Conservation (phyloP, 2,113 vertebrate species). For the Athene cunicularia region DNA sequence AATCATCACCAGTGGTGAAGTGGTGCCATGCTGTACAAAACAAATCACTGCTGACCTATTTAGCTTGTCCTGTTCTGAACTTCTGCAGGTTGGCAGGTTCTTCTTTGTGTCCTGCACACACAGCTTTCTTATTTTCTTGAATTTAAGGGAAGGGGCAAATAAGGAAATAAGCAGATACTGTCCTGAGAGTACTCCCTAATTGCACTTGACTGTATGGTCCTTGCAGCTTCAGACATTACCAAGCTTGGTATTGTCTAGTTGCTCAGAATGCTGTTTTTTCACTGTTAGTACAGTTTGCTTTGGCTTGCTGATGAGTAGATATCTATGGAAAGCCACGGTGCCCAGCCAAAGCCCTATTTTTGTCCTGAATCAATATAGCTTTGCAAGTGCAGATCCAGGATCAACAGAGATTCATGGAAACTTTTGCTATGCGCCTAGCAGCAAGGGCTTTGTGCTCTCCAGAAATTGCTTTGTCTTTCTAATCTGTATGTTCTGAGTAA, state of each 20-base stretch:
- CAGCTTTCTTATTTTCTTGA: background rate
- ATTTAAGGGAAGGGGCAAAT: background rate
- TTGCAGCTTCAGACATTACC: background rate
- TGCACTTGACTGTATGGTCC: background rate
- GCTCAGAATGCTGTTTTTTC: constrained; percentile 22
- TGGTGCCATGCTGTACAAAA: background rate
- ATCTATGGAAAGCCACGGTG: constrained; percentile 66
- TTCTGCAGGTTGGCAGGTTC: background rate
- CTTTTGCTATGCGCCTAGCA: constrained; percentile 55
- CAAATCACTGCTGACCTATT: background rate
- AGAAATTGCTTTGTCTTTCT: constrained; percentile 57
- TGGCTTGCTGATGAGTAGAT: constrained; percentile 67
- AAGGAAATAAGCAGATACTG: background rate
- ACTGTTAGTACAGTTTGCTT: constrained; percentile 66
- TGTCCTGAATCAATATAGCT: constrained; percentile 71
- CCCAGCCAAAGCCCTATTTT: constrained; percentile 75
- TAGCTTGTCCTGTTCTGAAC: background rate
- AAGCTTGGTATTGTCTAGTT: constrained; percentile 2
- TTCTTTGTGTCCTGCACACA: background rate
- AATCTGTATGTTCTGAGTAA: constrained; percentile 13
- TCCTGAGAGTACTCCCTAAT: background rate
- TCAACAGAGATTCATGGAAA: constrained; percentile 80
- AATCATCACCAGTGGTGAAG: background rate
- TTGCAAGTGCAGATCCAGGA: constrained; percentile 69
- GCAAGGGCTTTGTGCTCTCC: background rate